phyloP scores from a whole-genome alignment of 2,797 vertebrate species.

The Pantherophis alleghaniensis region DNA sequence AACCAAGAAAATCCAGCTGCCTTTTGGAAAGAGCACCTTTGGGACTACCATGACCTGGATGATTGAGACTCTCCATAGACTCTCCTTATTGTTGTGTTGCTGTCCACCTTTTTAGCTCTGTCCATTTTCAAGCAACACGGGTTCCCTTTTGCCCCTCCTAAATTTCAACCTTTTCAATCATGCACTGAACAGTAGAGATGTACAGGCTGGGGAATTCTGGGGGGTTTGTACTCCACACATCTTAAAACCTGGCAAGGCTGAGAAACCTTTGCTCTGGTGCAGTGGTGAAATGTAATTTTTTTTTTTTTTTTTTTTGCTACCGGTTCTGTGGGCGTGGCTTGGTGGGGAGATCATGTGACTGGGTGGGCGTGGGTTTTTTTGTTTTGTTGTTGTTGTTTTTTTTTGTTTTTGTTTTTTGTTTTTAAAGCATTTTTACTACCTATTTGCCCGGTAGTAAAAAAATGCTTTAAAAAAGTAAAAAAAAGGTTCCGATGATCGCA shows the following conservation, averaged over 20 bases:
- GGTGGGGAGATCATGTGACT: too few species aligned
- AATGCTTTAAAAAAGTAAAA: too few species aligned
- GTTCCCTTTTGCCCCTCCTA: background rate
- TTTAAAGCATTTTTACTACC: too few species aligned
- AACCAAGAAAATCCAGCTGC: background rate
- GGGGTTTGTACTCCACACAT: background rate
- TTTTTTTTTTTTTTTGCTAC: too few species aligned
- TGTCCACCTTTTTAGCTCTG: background rate
- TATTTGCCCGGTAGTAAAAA: too few species aligned
- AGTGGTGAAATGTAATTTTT: too few species aligned
- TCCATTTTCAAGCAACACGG: background rate
- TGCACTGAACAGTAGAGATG: background rate
- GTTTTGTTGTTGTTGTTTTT: too few species aligned
- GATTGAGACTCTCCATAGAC: background rate
- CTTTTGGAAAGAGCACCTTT: background rate
- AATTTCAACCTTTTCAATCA: background rate
- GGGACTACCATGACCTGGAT: background rate
- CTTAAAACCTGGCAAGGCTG: background rate
- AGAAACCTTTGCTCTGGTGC: background rate
- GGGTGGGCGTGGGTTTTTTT: too few species aligned
- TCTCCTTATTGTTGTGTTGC: background rate
- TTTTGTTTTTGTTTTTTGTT: too few species aligned
- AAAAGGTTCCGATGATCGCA: too few species aligned
- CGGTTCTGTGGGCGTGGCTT: too few species aligned
- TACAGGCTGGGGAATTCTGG: background rate